These are phyloP conservation scores for Catharus ustulatus DNA, from an alignment of 2,797 vertebrate species.

Conservation along the genomic window DNA sequence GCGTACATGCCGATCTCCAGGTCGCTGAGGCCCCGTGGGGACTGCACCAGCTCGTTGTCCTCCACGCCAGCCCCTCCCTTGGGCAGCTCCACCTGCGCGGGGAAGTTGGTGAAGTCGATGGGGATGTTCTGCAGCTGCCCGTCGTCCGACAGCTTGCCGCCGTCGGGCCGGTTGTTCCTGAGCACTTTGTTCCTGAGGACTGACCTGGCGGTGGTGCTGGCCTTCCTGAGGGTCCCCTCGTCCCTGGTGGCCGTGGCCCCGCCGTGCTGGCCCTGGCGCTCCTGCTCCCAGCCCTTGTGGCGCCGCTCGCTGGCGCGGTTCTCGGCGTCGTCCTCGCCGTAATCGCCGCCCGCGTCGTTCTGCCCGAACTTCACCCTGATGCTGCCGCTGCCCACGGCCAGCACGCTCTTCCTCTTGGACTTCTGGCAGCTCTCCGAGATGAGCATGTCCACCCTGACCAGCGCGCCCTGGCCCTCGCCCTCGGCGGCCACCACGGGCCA, in stretches of 20 bases:
- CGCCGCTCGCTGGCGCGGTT: slow-evolving; percentile 84
- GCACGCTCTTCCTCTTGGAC: slow-evolving; percentile 89
- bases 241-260: slow-evolving; percentile 84
- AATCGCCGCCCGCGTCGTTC: slow-evolving; percentile 74
- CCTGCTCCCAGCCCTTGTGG: slow-evolving; percentile 79
- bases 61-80: slow-evolving; percentile 77
- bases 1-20: slow-evolving; percentile 98
- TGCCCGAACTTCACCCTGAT: slow-evolving; percentile 88
- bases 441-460: slow-evolving; percentile 90
- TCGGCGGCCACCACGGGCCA: slow-evolving; percentile 88
- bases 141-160: slow-evolving; percentile 79
- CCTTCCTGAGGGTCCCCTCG: slow-evolving; percentile 77
- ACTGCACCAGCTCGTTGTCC: slow-evolving; percentile 81
- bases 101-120: slow-evolving; percentile 90
- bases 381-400: slow-evolving; percentile 85
- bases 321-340: slow-evolving; percentile 82
- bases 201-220: slow-evolving; percentile 83
- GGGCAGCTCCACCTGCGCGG: slow-evolving; percentile 87
- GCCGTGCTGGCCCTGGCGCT: slow-evolving; percentile 79
- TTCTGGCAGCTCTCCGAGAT: slow-evolving; percentile 92
- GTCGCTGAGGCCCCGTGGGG: slow-evolving; percentile 86
- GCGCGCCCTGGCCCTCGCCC: slow-evolving; percentile 88
- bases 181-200: slow-evolving; percentile 73
- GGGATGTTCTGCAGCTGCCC: slow-evolving; percentile 83
- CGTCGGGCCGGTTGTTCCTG: slow-evolving; percentile 69